Evolutionary conservation across 2,797 vertebrate species (phyloP).

Genomic region (Siniperca scherzeri): DNA sequence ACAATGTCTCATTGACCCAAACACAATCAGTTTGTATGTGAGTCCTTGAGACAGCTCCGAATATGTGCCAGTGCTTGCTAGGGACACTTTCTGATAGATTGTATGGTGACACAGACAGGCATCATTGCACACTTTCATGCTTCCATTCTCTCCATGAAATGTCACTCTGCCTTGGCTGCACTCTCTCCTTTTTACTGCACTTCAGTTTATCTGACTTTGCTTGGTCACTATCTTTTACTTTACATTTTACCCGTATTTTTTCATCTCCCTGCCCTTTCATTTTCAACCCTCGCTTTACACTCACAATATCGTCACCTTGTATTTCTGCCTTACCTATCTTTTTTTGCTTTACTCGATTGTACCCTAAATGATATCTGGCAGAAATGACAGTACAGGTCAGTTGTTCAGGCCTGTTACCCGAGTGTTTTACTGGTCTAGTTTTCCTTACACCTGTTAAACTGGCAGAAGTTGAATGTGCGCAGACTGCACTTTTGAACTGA

Average conservation of each 20-base stretch:
- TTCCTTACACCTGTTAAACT: constrained; percentile 14
- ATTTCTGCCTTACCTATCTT: constrained; percentile 1
- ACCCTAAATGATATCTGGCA: neutral
- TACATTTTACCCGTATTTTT: constrained; percentile 54
- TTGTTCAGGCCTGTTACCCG: neutral
- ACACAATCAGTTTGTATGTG: neutral
- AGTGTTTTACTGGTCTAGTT: constrained; percentile 7
- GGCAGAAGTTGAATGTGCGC: neutral
- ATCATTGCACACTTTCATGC: constrained; percentile 73
- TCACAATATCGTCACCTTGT: constrained; percentile 23
- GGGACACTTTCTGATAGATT: constrained; percentile 41
- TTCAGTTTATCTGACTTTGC: constrained; percentile 41
- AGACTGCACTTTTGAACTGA: constrained; percentile 5
- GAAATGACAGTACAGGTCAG: constrained; percentile 25
- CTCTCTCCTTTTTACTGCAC: constrained; percentile 16
- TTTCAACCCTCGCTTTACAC: neutral
- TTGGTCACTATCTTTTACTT: constrained; percentile 52
- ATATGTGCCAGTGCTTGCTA: constrained; percentile 7
- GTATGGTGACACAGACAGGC: constrained; percentile 59
- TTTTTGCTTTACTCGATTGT: constrained; percentile 5
- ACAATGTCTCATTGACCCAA: neutral
- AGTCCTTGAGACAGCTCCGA: constrained; percentile 24
- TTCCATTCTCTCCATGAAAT: constrained; percentile 61
- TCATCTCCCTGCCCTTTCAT: constrained; percentile 44
- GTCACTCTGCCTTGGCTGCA: constrained; percentile 50